Evolutionary conservation across 2,888 invertebrate genomes (phyloP).

Genomic region (Idaea aversata): DNA sequence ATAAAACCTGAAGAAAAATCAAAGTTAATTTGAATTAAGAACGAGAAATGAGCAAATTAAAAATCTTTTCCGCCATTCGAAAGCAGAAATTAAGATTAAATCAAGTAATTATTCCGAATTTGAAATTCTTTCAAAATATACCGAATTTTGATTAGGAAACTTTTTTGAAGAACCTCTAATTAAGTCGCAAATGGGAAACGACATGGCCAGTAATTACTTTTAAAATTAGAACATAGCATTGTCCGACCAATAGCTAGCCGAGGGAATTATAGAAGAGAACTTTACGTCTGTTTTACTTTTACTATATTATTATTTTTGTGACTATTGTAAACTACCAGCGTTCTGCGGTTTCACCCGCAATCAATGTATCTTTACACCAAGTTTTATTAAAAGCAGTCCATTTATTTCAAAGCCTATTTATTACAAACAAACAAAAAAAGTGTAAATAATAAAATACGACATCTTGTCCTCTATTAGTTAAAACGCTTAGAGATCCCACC

Average conservation of each 20-base stretch:
- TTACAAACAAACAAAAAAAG: too few species aligned
- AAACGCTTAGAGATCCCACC: too few species aligned
- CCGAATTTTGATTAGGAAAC: neutral
- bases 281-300: too few species aligned
- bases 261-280: too few species aligned
- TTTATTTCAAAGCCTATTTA: too few species aligned
- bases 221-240: neutral
- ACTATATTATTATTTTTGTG: too few species aligned
- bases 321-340: too few species aligned
- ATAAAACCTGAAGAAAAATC: neutral
- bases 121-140: neutral
- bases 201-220: constrained; percentile 1
- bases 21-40: neutral
- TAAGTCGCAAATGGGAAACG: neutral
- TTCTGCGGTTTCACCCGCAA: too few species aligned
- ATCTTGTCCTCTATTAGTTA: too few species aligned
- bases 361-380: too few species aligned
- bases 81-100: neutral
- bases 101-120: neutral
- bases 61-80: neutral
- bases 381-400: too few species aligned
- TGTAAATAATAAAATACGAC: too few species aligned
- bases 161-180: neutral
- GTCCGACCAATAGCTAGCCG: neutral
- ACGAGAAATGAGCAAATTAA: neutral